A percentile compares a stretch with the other conserved stretches of the same genome.
These are phyloP conservation scores for Drosophila paulistorum DNA, from an alignment of 1,140 invertebrate species.

Conservation along the genomic window DNA sequence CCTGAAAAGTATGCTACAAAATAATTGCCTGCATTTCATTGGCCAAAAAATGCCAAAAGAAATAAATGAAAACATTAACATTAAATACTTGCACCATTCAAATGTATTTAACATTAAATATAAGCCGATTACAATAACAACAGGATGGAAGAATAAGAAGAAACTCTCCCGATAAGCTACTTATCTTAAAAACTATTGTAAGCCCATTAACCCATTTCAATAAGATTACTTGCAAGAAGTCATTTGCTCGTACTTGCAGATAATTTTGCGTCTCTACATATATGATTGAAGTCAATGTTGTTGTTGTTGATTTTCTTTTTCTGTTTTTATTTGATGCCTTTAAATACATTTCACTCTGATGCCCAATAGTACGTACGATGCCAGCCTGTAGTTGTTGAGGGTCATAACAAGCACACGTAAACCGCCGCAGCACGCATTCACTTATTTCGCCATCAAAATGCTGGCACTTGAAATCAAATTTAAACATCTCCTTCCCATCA, in stretches of 20 bases:
- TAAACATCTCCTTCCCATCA: slow-evolving; percentile 56
- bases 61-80: not conserved
- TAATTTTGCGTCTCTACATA: not conserved
- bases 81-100: not conserved
- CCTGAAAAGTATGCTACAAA: slow-evolving; percentile 26
- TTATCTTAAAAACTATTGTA: not conserved
- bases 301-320: not conserved
- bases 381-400: slow-evolving; percentile 1
- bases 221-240: not conserved
- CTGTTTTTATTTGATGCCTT: not conserved
- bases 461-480: slow-evolving; percentile 77
- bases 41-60: not conserved
- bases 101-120: not conserved
- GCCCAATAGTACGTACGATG: no score
- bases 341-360: slow-evolving; percentile 26
- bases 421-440: slow-evolving; percentile 74
- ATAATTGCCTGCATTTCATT: not conserved
- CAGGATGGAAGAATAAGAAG: not conserved
- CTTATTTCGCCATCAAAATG: slow-evolving; percentile 79
- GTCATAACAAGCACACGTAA: slow-evolving; percentile 64
- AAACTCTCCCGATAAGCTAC: not conserved
- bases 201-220: not conserved
- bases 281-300: no score
- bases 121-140: not conserved
- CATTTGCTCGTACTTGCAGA: not conserved